Conservation (phyloP, 2,113 vertebrate genomes). For the Empidonax traillii region DNA sequence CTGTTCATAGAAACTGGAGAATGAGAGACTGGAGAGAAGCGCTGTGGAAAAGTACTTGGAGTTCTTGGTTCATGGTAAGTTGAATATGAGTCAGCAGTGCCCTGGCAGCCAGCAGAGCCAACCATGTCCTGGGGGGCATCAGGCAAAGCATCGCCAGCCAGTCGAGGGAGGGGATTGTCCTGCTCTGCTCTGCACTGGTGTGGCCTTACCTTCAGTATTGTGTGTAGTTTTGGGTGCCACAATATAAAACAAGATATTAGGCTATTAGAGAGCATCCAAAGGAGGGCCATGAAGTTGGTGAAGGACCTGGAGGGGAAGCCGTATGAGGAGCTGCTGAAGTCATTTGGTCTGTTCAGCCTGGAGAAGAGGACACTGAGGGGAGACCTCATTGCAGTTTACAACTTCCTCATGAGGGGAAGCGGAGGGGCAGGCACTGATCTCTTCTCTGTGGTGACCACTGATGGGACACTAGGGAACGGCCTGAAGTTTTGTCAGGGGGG, state of each 20-base stretch:
- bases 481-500: background rate
- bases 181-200: rapidly evolving
- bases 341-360: background rate
- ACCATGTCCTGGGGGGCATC: rapidly evolving
- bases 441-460: too few relatives aligned
- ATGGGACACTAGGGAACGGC: background rate
- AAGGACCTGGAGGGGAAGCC: background rate
- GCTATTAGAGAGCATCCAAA: background rate
- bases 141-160: rapidly evolving
- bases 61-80: background rate
- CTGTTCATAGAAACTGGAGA: background rate
- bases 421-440: background rate
- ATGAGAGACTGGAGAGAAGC: background rate
- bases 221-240: rapidly evolving
- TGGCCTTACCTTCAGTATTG: rapidly evolving
- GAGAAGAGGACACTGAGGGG: background rate
- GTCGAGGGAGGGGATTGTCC: background rate
- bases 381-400: background rate
- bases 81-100: background rate
- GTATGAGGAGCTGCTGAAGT: background rate
- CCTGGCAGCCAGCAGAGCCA: background rate
- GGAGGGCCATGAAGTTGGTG: too few relatives aligned
- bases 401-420: rapidly evolving
- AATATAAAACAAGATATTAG: background rate
- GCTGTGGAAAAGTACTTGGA: background rate